Base-by-base conservation (phyloP, 2,113 vertebrate genomes). In the Recurvirostra avosetta region DNA sequence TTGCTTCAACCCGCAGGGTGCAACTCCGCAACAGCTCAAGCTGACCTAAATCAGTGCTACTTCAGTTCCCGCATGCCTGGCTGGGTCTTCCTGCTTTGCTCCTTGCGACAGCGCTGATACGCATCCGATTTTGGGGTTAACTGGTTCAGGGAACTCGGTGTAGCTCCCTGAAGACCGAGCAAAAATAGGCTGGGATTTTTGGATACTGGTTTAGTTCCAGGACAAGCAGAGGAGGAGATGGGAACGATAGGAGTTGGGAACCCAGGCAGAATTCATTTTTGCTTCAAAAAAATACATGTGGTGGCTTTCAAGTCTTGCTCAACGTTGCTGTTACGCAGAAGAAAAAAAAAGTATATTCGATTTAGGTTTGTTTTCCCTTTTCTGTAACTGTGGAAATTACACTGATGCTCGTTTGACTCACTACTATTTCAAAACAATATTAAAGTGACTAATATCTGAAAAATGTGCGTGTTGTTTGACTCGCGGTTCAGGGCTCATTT, bases 331-430 rank as follows among this genome's bases (percentile, higher is more conserved):
- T 82, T 88, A 68, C 6, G 38, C 62, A 89, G 53, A 30, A 83
- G 32, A 15, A 6, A n/a, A 71, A 40, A 85, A 76, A 62, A 52
- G 18, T 25, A 4, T 49, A 18, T 66, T 81, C 85, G 72, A 84
- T 75, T n/a, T 81, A 86, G 71, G 67, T 67, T 95, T 97, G 91
- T 95, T 96, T 97, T 97, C 88, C 41, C 61, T 77, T 92, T 89
- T 74, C 88, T 87, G 71, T 75, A 88, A 40, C 86, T 96, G 76
- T 94, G 79, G 96, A 68, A 85, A 93, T 85, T 36, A 47, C 65
- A 49, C 19, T 52, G 87, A 41, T 92, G 70, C 94, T 92, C 34
- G 8, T 55, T 95, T 97, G 91, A 97, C 90, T 96, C 94, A 94
- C 81, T 77, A 8, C 50, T 55, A 5, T 82, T 96, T 93, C 88